Conservation (phyloP, 2,888 invertebrate genomes). For the Cyclophora albipunctata region DNA sequence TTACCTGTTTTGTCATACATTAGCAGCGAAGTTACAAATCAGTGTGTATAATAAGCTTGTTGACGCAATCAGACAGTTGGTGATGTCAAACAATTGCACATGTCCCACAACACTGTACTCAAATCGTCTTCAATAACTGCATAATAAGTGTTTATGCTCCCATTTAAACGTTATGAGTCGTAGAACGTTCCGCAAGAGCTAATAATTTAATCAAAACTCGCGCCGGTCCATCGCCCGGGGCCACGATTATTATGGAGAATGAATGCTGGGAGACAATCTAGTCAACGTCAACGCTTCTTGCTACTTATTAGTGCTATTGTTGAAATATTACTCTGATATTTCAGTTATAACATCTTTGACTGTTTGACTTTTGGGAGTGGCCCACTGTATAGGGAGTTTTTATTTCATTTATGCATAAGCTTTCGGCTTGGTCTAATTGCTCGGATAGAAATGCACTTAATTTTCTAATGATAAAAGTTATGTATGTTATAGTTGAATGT, state of each 20-base stretch:
- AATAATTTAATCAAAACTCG: constrained; percentile 52
- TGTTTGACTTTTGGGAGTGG: too few species aligned
- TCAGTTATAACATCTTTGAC: too few species aligned
- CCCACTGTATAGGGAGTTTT: too few species aligned
- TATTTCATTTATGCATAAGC: too few species aligned
- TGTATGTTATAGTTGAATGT: too few species aligned
- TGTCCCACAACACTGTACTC: constrained; percentile 20
- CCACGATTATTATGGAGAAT: constrained; percentile 28
- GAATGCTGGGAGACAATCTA: constrained; percentile 25
- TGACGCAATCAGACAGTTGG: too few species aligned
- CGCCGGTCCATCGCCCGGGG: constrained; percentile 18
- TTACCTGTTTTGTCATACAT: too few species aligned
- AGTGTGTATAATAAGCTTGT: too few species aligned
- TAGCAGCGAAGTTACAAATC: too few species aligned
- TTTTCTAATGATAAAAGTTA: too few species aligned
- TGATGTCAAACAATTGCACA: background rate
- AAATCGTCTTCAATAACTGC: constrained; percentile 21
- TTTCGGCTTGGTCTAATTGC: too few species aligned
- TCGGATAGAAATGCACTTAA: too few species aligned
- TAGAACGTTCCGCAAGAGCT: constrained; percentile 19
- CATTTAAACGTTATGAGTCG: constrained; percentile 18
- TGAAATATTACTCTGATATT: constrained; percentile 23
- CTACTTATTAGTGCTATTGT: constrained; percentile 26
- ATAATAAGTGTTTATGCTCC: constrained; percentile 28
- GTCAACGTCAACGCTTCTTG: constrained; percentile 10